phyloP scores from a whole-genome alignment of 1,140 invertebrate species.

The Panonychus citri region DNA sequence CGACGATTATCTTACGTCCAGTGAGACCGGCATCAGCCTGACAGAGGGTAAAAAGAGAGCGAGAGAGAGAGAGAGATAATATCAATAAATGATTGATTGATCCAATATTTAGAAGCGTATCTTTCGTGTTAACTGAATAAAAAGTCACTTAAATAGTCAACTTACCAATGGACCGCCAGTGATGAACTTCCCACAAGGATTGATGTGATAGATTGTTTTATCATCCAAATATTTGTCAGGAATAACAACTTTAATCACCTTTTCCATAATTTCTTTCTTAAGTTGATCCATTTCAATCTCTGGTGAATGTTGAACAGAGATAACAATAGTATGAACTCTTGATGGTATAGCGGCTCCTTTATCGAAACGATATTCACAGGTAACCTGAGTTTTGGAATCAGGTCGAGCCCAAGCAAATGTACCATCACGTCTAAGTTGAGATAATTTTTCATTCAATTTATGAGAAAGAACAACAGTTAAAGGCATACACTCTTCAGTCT shows the following conservation, averaged over 20 bases:
- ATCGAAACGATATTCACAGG: constrained; percentile 20
- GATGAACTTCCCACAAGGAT: constrained; percentile 86
- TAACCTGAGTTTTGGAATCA: constrained; percentile 33
- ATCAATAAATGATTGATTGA: not conserved
- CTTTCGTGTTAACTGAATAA: not conserved
- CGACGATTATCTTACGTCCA: constrained; percentile 90
- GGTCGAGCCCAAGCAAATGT: constrained; percentile 31
- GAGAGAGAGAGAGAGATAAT: not conserved
- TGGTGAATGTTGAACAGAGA: constrained; percentile 86
- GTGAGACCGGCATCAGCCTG: constrained; percentile 85
- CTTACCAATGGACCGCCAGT: constrained; percentile 78
- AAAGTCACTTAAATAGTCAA: not conserved
- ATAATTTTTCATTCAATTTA: constrained; percentile 29
- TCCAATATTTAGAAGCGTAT: not conserved
- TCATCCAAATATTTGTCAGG: constrained; percentile 76
- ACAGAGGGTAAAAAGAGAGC: constrained; percentile 12
- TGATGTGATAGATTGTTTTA: constrained; percentile 78
- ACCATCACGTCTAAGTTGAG: constrained; percentile 27
- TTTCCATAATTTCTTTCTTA: constrained; percentile 59
- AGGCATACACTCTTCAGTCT: constrained; percentile 37
- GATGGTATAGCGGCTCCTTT: constrained; percentile 68
- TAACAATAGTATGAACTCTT: constrained; percentile 86
- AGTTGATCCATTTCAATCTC: constrained; percentile 65
- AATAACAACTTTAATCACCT: constrained; percentile 80
- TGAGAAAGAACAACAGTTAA: constrained; percentile 33